Evolutionary conservation across 2,797 vertebrate species (phyloP).

Genomic region (Lepilemur ruficaudatus): DNA sequence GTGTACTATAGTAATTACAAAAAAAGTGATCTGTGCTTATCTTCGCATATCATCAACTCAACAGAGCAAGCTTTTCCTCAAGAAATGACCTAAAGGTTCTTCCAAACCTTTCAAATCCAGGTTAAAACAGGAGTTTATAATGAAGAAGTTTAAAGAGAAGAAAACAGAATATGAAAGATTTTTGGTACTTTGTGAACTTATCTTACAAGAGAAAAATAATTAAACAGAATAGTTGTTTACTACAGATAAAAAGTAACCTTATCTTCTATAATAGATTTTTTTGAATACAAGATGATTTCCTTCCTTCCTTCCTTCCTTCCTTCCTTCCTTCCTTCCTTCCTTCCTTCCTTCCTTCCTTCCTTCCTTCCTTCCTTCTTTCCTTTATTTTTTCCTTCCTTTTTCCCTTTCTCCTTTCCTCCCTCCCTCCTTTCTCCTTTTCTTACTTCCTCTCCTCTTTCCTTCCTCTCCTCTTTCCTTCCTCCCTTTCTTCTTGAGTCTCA

Average conservation of each 20-base stretch:
- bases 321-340: neutral
- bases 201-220: neutral
- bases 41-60: neutral
- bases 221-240: neutral
- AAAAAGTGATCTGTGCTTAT: neutral
- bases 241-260: neutral
- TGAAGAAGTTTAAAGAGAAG: neutral
- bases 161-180: neutral
- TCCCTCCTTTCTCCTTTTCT: neutral
- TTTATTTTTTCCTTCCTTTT: neutral
- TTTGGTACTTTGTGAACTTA: neutral
- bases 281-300: neutral
- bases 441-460: too few species aligned
- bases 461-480: neutral
- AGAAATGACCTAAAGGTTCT: neutral
- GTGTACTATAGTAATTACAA: neutral
- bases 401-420: neutral
- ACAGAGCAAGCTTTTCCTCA: neutral
- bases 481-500: neutral
- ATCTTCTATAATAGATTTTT: neutral
- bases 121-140: neutral
- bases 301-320: neutral
- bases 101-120: neutral
- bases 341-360: too few species aligned
- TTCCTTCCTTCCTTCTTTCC: rapidly evolving